phyloP scores from a whole-genome alignment of 2,888 invertebrate genomes.

The Rotaria sp. region DNA sequence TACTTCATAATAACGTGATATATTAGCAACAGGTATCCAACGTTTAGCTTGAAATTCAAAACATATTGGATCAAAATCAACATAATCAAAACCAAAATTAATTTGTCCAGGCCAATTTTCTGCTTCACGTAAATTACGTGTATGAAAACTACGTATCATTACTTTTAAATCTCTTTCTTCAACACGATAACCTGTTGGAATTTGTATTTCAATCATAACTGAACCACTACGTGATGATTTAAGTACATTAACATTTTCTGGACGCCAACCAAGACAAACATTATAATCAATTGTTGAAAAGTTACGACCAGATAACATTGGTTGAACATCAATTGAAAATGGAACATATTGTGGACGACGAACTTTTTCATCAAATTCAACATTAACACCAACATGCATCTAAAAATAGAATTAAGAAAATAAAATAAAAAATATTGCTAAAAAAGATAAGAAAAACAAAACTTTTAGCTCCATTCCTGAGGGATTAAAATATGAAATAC shows the following conservation, averaged over 20 bases:
- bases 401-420: background rate
- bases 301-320: slow-evolving; percentile 77
- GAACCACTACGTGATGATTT: background rate
- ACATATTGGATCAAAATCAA: slow-evolving; percentile 72
- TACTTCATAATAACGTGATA: slow-evolving; percentile 86
- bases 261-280: slow-evolving; percentile 11
- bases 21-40: slow-evolving; percentile 91
- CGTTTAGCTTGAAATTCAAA: slow-evolving; percentile 84
- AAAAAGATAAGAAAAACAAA: too few species aligned
- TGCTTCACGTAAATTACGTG: slow-evolving; percentile 7
- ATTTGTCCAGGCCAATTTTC: slow-evolving; percentile 28
- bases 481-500: too few species aligned
- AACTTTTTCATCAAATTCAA: slow-evolving; percentile 66
- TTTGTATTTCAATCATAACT: background rate
- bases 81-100: slow-evolving; percentile 57
- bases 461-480: too few species aligned
- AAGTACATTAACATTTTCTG: background rate
- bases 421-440: too few species aligned
- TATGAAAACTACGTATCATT: background rate
- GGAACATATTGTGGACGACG: slow-evolving; percentile 67
- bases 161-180: slow-evolving; percentile 28
- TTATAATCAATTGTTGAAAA: slow-evolving; percentile 68
- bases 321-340: slow-evolving; percentile 71
- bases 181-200: slow-evolving; percentile 26
- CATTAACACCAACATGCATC: slow-evolving; percentile 53